Conservation (phyloP, 2,888 invertebrate species). For the Oasisia sp. region DNA sequence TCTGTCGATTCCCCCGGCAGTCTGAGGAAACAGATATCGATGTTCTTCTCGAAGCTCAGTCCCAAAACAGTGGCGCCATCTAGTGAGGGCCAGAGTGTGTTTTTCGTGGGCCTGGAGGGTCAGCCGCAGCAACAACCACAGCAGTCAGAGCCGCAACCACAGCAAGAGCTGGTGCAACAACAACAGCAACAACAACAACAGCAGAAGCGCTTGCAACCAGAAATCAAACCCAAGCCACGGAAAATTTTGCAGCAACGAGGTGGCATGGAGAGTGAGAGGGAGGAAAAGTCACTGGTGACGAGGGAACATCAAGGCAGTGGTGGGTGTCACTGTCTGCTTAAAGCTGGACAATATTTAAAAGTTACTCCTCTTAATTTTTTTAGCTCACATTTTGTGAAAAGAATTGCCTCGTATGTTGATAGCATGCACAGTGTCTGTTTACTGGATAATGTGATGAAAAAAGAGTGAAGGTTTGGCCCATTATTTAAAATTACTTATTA, state of each 20-base stretch:
- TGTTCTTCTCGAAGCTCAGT: slow-evolving; percentile 29
- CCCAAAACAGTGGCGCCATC: slow-evolving; percentile 20
- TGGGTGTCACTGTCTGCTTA: background rate
- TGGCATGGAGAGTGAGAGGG: background rate
- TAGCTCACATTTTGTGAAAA: too few species aligned
- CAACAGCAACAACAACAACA: background rate
- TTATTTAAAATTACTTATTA: too few species aligned
- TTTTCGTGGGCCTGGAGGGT: slow-evolving; percentile 29
- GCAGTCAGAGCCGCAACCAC: too few species aligned
- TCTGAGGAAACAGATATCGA: slow-evolving; percentile 22
- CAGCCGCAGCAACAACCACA: background rate
- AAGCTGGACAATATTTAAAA: too few species aligned
- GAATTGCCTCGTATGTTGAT: too few species aligned
- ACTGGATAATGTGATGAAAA: too few species aligned
- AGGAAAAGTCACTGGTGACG: background rate
- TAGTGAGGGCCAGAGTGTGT: slow-evolving; percentile 28
- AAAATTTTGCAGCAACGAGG: background rate
- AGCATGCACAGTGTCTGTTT: too few species aligned
- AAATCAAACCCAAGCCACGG: background rate
- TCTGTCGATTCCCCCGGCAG: slow-evolving; percentile 26
- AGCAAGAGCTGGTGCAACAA: background rate
- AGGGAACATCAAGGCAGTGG: background rate
- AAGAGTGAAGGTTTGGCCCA: too few species aligned
- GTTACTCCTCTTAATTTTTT: too few species aligned
- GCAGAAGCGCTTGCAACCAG: background rate